Base-by-base conservation (phyloP, 2,113 vertebrate genomes). In the Nansenia antarctica region DNA sequence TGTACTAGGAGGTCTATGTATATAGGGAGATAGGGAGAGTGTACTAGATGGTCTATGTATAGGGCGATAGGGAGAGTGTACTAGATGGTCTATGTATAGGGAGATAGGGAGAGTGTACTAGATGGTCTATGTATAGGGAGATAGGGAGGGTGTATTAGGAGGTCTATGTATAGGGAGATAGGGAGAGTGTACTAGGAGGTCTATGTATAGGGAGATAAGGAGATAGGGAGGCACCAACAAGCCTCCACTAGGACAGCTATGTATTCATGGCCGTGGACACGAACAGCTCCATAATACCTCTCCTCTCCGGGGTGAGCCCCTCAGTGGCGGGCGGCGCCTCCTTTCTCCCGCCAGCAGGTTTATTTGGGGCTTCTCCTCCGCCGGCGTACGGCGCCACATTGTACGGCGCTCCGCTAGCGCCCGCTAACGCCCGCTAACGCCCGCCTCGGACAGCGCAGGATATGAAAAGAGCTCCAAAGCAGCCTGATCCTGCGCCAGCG, bases 281-380 rank as follows among this genome's bases (percentile, higher is more conserved):
- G 27, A 27, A 24, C 26, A 27, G 52, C 12, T 29, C n/a, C 24
- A 54, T 27, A 29, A 54, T n/a, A n/a, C n/a, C 52, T 5, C 52
- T 24, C 9, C 18, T 11, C 20, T 52, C 7, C 24, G 26, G 49
- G 35, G 32, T 39, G 32, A 60, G 15, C 55, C 58, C 67, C 30
- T 57, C 27, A 45, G 27, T 24, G 64, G 71, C 69, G 72, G 58
- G 30, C 39, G 59, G 53, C 70, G 47, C 32, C 68, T 67, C 8
- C 66, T 70, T 20, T 53, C 24, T 35, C 55, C 9, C 27, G n/a
- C 66, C 53, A 39, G 35, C 34, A 47, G 53, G n/a, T 65, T 66
- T 64, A 57, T 70, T 42, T 70, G 60, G 26, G 45, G 67, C 27
- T 42, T 22, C n/a, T 37, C 37, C 22, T 54, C 22, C n/a, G 3